Evolutionary conservation across 1,140 invertebrate species (phyloP), one percentile per base, ranked within the genome.

Genomic region (Drosophila subpulchrella): DNA sequence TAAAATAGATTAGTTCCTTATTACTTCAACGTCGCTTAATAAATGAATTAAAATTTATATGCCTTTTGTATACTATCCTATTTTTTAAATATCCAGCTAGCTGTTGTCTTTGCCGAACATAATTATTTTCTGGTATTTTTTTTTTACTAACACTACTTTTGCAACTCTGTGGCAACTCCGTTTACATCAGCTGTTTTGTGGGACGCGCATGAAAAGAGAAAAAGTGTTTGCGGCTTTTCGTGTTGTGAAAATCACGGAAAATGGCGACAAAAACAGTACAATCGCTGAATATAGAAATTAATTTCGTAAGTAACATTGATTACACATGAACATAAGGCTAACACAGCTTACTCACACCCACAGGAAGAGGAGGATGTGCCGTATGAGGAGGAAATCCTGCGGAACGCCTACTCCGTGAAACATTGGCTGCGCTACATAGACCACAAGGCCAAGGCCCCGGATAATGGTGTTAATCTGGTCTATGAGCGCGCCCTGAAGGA

Each of bases 341-440:
- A n/a, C 10, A 4, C 24, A 36, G 6, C 12, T n/a, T 15, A 7
- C 3, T 11, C 36, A 10, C 13, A 4, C 2, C 0, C 15, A 4
- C 17, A 97, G 96, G 97, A 96, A 86, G 97, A 98, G 92, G 97
- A 98, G 91, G 98, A 99, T 93, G 93, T 99, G 38, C 97, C 98
- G 3, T 99, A 98, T 93, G 98, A 99, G 94, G 98, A 99, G 93
- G 98, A 99, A 93, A 99, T 99, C 88, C 93, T 99, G 24, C 94
- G 98, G 74, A 99, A 99, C 94, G 98, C 98, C 3, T 99, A 96
- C 93, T 99, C 98, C 13, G 97, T 99, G 0, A 99, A 99, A 93
- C 98, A 99, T 91, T 99, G 99, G 99, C 94, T 99, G 27, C 94
- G 98, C 46, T 99, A 99, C 90, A 98, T 99, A 55, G 98, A 99